These are phyloP conservation scores for Scortum barcoo DNA, from an alignment of 2,113 vertebrate species.

Conservation along the genomic window DNA sequence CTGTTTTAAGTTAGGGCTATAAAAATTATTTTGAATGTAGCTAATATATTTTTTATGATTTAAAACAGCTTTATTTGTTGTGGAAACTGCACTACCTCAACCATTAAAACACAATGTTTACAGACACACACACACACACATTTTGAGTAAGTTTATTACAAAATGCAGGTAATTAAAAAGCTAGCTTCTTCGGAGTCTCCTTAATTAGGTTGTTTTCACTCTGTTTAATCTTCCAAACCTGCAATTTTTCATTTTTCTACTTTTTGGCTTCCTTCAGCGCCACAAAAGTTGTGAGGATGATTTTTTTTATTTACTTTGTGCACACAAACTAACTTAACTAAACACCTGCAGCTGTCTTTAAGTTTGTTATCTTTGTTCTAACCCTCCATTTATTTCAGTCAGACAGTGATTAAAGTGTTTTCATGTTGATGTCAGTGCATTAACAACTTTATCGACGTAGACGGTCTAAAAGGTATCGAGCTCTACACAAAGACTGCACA, in stretches of 20 bases:
- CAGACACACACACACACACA: neutral
- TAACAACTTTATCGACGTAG: neutral
- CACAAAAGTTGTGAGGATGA: too few species aligned
- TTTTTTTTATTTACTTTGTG: too few species aligned
- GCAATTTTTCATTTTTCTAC: neutral
- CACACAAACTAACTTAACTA: too few species aligned
- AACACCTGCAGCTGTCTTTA: too few species aligned
- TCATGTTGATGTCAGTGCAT: too few species aligned
- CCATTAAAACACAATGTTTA: too few species aligned
- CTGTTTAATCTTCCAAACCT: neutral
- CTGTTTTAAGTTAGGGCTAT: neutral
- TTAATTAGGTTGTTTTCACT: neutral
- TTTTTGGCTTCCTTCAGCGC: neutral
- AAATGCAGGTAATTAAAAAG: neutral
- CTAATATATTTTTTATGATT: too few species aligned
- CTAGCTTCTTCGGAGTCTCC: neutral
- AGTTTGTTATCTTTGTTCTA: neutral
- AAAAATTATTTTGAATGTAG: too few species aligned
- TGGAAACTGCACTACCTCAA: neutral
- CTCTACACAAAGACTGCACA: neutral
- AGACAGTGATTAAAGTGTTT: neutral
- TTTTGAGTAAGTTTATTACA: neutral
- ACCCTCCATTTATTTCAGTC: neutral
- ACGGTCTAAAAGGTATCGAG: neutral
- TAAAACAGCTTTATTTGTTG: neutral